phyloP scores from a whole-genome alignment of 92 coral and sea anemone genomes.

The Muricea muricata region DNA sequence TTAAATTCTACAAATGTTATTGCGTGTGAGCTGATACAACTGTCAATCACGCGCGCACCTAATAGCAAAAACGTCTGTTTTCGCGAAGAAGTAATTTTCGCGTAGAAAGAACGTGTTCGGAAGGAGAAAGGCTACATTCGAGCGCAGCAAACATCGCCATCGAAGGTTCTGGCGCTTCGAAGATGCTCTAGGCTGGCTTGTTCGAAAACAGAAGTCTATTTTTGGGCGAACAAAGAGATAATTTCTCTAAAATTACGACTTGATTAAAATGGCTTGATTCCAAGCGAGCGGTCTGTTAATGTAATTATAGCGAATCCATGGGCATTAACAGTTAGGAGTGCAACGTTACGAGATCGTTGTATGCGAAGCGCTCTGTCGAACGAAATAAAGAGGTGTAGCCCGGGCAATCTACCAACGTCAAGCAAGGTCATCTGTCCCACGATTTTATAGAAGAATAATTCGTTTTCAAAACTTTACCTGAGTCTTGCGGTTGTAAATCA shows the following conservation, averaged over 20 bases:
- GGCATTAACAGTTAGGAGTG: background rate
- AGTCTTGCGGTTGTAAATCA: too few relatives aligned
- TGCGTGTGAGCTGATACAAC: background rate
- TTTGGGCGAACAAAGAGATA: conserved; percentile 7
- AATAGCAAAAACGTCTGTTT: conserved; percentile 16
- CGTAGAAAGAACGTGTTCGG: background rate
- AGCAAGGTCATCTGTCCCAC: too few relatives aligned
- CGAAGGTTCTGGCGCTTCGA: background rate
- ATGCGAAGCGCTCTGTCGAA: background rate
- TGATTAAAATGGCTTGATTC: conserved; percentile 10
- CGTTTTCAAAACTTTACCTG: too few relatives aligned
- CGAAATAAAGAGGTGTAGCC: background rate
- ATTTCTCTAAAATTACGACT: background rate
- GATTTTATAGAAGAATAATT: too few relatives aligned
- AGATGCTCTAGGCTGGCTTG: background rate
- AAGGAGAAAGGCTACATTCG: background rate
- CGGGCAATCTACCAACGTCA: too few relatives aligned
- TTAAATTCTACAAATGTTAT: background rate
- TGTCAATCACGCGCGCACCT: background rate
- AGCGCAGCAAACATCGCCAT: background rate
- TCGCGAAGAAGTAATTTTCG: background rate
- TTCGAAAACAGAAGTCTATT: conserved; percentile 1
- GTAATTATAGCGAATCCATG: background rate
- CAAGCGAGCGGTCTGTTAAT: conserved; percentile 1
- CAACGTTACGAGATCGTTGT: background rate